A percentile compares a stretch with the other conserved stretches of the same genome.
These are phyloP conservation scores for Trinorchestia longiramus DNA, from an alignment of 1,140 invertebrate species.

Conservation along the genomic window DNA sequence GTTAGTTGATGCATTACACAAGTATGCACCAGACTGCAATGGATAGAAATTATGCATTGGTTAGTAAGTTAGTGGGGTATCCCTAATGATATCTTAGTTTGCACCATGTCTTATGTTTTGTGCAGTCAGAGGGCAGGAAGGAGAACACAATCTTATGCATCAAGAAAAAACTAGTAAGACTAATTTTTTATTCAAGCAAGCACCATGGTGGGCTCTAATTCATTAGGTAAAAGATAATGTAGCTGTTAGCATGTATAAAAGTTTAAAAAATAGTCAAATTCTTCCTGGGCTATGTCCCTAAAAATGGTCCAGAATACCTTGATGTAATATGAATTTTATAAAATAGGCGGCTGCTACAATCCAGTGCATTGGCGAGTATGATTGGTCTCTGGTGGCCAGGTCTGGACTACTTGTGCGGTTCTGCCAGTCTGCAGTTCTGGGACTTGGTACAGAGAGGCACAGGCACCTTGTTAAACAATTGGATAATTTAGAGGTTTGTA, in stretches of 20 bases:
- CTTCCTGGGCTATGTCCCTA: background rate
- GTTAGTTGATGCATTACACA: background rate
- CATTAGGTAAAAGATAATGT: background rate
- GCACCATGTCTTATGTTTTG: background rate
- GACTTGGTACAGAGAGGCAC: constrained; percentile 84
- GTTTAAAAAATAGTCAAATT: background rate
- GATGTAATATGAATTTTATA: constrained; percentile 18
- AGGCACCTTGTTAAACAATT: constrained; percentile 78
- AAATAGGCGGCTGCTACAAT: constrained; percentile 69
- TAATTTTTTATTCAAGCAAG: background rate
- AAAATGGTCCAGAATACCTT: too few species aligned
- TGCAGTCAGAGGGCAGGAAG: background rate
- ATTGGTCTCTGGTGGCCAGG: constrained; percentile 79
- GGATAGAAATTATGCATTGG: background rate
- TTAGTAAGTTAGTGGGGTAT: background rate
- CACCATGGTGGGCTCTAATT: background rate
- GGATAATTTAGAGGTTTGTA: constrained; percentile 77
- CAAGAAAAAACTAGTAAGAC: background rate
- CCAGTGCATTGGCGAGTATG: constrained; percentile 77
- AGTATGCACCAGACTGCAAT: background rate
- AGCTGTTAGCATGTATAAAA: background rate
- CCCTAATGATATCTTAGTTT: background rate
- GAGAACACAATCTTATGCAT: background rate
- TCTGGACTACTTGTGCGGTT: constrained; percentile 75
- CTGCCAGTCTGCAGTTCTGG: constrained; percentile 76